These are phyloP conservation scores for Leucopternis melanops DNA, from an alignment of 2,113 vertebrate genomes.

Conservation along the genomic window DNA sequence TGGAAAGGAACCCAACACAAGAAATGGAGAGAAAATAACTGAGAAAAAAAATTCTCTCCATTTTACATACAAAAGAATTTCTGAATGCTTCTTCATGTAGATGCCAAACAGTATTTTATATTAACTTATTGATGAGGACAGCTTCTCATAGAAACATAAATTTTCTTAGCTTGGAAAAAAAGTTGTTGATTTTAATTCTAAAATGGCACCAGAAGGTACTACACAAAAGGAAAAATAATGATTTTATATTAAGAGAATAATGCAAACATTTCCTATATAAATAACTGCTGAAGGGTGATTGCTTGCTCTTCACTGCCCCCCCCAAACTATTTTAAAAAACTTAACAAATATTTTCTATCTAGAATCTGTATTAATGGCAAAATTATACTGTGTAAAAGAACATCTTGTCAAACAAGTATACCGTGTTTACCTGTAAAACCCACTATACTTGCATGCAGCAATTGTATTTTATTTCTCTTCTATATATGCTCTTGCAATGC, in stretches of 20 bases:
- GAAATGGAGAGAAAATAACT: background rate
- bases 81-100: background rate
- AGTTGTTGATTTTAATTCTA: background rate
- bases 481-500: background rate
- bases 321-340: background rate
- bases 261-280: background rate
- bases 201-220: background rate
- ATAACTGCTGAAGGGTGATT: background rate
- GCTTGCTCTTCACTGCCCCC: background rate
- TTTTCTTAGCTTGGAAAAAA: background rate
- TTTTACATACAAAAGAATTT: background rate
- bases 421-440: background rate
- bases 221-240: background rate
- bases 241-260: background rate
- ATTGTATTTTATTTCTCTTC: background rate
- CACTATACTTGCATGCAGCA: background rate
- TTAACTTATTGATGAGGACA: background rate
- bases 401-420: background rate
- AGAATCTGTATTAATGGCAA: background rate
- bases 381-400: background rate
- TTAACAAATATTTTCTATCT: background rate
- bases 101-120: background rate
- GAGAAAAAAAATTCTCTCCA: fast-evolving
- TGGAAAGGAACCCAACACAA: background rate
- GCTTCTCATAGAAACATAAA: background rate